These are phyloP conservation scores for Chironex yamaguchii DNA, from an alignment of 30 jellyfish, hydroid and myxozoan species.

Conservation along the genomic window DNA sequence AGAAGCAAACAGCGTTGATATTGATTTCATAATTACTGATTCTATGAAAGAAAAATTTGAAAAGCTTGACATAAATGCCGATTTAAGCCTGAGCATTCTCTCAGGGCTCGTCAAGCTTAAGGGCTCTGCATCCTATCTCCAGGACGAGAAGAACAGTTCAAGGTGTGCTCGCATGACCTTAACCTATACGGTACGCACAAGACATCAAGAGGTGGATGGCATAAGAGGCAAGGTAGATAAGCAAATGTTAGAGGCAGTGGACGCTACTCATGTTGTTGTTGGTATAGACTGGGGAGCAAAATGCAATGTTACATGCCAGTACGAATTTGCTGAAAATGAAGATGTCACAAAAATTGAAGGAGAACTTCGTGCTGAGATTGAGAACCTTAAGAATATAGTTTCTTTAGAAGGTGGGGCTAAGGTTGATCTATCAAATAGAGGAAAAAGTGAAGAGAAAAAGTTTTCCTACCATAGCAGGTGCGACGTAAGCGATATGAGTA, in stretches of 20 bases:
- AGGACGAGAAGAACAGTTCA: slow-evolving; percentile 62
- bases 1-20: slow-evolving; percentile 42
- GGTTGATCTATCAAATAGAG: slow-evolving; percentile 23
- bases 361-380: slow-evolving; percentile 45
- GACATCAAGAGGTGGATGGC: slow-evolving; percentile 62
- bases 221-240: slow-evolving; percentile 42
- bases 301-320: slow-evolving; percentile 62
- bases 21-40: slow-evolving; percentile 53
- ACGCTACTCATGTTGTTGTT: slow-evolving; percentile 75
- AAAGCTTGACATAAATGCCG: slow-evolving; percentile 63
- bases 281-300: slow-evolving; percentile 86
- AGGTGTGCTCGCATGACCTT: slow-evolving; percentile 35
- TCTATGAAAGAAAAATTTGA: slow-evolving; percentile 45
- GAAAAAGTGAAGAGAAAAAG: not conserved
- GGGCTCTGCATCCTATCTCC: slow-evolving; percentile 63
- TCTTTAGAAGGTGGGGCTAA: slow-evolving; percentile 50
- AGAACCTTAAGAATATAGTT: slow-evolving; percentile 16
- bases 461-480: slow-evolving; percentile 55
- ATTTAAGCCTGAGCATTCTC: slow-evolving; percentile 60
- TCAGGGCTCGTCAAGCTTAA: slow-evolving; percentile 53
- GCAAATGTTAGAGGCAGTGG: slow-evolving; percentile 8
- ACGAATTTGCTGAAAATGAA: slow-evolving; percentile 22
- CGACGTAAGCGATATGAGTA: slow-evolving; percentile 48
- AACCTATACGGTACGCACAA: slow-evolving; percentile 51
- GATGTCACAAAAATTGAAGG: slow-evolving; percentile 46